phyloP scores from a whole-genome alignment of 2,888 invertebrate species.

The Herminia tarsipennalis region DNA sequence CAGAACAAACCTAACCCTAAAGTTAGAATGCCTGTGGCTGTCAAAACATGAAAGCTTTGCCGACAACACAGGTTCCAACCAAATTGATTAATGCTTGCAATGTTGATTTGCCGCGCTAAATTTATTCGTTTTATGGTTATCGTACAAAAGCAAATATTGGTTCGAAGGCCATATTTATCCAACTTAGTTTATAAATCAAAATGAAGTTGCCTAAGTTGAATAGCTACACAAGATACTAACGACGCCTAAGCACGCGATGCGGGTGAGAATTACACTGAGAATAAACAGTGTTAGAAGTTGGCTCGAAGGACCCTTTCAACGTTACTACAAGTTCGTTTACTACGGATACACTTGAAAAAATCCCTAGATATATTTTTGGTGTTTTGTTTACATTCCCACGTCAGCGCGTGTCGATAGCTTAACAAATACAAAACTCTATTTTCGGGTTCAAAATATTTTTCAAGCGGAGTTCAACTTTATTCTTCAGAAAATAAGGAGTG shows the following conservation, averaged over 20 bases:
- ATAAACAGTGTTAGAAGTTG: background rate
- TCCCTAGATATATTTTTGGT: conserved; percentile 55
- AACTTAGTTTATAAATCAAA: conserved; percentile 24
- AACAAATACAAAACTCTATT: conserved; percentile 46
- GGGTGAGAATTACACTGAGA: background rate
- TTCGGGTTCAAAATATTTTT: conserved; percentile 25
- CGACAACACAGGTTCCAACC: background rate
- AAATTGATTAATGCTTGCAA: conserved; percentile 9
- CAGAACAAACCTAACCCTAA: background rate
- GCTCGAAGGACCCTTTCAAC: conserved; percentile 6
- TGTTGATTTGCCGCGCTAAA: conserved; percentile 8
- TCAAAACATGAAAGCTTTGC: background rate
- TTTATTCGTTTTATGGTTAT: conserved; percentile 10
- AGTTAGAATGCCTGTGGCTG: background rate
- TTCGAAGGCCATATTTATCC: conserved; percentile 1
- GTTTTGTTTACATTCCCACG: conserved; percentile 79
- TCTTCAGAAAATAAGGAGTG: conserved; percentile 12
- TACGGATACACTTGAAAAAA: conserved; percentile 53
- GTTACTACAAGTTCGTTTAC: conserved; percentile 38
- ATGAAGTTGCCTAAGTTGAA: conserved; percentile 24
- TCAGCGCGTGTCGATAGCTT: conserved; percentile 70
- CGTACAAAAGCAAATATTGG: conserved; percentile 14
- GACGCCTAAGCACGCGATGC: conserved; percentile 23
- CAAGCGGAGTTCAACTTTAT: conserved; percentile 46
- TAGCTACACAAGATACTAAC: conserved; percentile 33